phyloP scores from a whole-genome alignment of 2,113 vertebrate genomes.

The Psophia crepitans region DNA sequence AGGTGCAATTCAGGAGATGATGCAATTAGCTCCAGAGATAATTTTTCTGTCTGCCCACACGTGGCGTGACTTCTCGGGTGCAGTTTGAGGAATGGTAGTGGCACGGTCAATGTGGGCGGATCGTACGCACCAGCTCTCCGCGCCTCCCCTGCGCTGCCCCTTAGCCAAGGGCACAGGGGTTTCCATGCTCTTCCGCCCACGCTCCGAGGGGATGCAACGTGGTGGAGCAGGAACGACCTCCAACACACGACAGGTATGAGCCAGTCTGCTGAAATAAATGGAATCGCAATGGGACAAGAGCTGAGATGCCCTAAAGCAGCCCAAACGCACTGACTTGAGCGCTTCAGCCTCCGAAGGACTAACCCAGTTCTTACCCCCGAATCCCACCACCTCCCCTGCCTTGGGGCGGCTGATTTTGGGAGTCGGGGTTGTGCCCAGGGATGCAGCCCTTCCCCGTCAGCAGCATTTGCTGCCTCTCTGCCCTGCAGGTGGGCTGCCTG shows the following conservation, averaged over 20 bases:
- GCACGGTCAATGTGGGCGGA: accelerated
- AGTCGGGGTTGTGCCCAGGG: neutral
- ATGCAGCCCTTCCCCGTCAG: neutral
- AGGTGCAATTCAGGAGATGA: neutral
- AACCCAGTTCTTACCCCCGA: accelerated
- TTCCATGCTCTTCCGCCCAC: neutral
- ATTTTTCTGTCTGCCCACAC: neutral
- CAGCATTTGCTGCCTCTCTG: neutral
- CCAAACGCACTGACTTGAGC: neutral
- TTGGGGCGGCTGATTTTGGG: accelerated
- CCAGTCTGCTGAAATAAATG: neutral
- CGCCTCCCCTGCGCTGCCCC: neutral
- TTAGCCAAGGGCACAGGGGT: neutral
- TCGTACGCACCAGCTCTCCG: accelerated
- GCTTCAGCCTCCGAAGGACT: neutral
- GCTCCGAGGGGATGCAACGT: accelerated
- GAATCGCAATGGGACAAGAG: accelerated
- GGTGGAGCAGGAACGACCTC: neutral
- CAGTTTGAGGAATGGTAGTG: neutral
- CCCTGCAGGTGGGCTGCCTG: neutral
- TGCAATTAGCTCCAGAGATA: neutral
- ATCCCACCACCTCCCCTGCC: accelerated
- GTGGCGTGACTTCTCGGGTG: neutral
- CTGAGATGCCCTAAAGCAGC: neutral
- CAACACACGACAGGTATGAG: accelerated